phyloP scores from a whole-genome alignment of 2,113 vertebrate genomes.

The Cyprinodon tularosa region DNA sequence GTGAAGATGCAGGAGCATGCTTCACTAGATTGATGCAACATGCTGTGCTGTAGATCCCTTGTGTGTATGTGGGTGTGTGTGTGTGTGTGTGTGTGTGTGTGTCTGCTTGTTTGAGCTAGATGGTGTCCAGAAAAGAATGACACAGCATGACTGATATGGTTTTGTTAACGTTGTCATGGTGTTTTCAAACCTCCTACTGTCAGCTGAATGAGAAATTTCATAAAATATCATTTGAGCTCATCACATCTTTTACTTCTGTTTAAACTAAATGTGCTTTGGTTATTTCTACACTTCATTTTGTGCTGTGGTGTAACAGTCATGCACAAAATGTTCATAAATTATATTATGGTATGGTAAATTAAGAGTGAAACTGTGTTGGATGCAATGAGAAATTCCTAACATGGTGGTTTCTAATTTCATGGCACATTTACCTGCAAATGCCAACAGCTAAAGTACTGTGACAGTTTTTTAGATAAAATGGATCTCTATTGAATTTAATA shows the following conservation, averaged over 20 bases:
- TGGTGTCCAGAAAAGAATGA: not conserved
- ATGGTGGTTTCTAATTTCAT: constrained; percentile 43
- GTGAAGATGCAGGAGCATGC: constrained; percentile 56
- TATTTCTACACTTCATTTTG: not conserved
- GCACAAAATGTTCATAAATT: constrained; percentile 17
- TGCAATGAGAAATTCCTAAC: constrained; percentile 12
- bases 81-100: constrained; percentile 45
- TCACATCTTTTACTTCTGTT: not conserved
- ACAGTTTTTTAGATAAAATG: not conserved
- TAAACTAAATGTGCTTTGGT: not conserved
- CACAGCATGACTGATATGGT: constrained; percentile 26
- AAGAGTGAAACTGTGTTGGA: constrained; percentile 5
- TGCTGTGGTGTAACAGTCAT: constrained; percentile 20
- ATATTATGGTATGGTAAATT: constrained; percentile 37
- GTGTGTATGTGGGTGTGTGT: constrained; percentile 42
- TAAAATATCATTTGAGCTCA: constrained; percentile 10
- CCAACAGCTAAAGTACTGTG: constrained; percentile 1
- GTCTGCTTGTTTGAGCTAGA: constrained; percentile 33
- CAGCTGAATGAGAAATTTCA: constrained; percentile 8
- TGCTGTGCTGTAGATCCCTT: constrained; percentile 55
- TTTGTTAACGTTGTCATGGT: constrained; percentile 27
- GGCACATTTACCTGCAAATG: constrained; percentile 41
- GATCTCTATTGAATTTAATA: not conserved
- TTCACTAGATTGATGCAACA: constrained; percentile 61
- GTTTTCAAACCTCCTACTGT: constrained; percentile 18